A percentile compares a stretch with the other conserved stretches of the same genome.
phyloP scores from a whole-genome alignment of 2,888 invertebrate genomes.

The Drosophila dives region DNA sequence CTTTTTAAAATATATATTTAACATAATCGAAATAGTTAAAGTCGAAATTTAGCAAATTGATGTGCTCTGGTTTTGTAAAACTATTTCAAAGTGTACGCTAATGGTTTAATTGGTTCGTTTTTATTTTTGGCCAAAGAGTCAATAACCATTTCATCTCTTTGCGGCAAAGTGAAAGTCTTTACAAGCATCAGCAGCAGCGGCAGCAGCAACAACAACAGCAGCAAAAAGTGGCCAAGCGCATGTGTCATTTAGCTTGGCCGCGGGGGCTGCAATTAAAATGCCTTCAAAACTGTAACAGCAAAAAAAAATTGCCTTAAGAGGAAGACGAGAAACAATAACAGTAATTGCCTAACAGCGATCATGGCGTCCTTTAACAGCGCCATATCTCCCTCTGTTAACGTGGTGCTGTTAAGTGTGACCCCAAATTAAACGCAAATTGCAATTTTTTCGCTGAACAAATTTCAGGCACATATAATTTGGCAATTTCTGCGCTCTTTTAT shows the following conservation, averaged over 20 bases:
- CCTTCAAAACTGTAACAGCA: conserved; percentile 68
- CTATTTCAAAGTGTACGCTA: conserved; percentile 59
- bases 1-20: conserved; percentile 12
- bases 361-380: conserved; percentile 33
- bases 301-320: not conserved
- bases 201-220: conserved; percentile 28
- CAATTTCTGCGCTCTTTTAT: conserved; percentile 59
- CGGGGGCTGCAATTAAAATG: conserved; percentile 74
- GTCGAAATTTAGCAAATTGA: conserved; percentile 32
- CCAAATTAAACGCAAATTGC: conserved; percentile 69
- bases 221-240: conserved; percentile 47
- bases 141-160: conserved; percentile 72
- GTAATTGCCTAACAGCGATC: conserved; percentile 26
- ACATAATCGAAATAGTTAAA: conserved; percentile 13
- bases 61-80: conserved; percentile 39
- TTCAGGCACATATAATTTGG: conserved; percentile 71
- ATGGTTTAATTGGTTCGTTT: conserved; percentile 72
- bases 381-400: conserved; percentile 21
- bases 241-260: conserved; percentile 73
- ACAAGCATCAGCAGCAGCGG: conserved; percentile 17
- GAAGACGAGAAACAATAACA: not conserved
- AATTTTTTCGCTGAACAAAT: conserved; percentile 46
- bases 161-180: conserved; percentile 71
- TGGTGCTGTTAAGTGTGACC: conserved; percentile 50
- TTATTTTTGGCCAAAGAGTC: conserved; percentile 72